Evolutionary conservation across 1,140 invertebrate genomes (phyloP), one percentile per base, ranked within the genome.

Genomic region (Drosophila baimaii): DNA sequence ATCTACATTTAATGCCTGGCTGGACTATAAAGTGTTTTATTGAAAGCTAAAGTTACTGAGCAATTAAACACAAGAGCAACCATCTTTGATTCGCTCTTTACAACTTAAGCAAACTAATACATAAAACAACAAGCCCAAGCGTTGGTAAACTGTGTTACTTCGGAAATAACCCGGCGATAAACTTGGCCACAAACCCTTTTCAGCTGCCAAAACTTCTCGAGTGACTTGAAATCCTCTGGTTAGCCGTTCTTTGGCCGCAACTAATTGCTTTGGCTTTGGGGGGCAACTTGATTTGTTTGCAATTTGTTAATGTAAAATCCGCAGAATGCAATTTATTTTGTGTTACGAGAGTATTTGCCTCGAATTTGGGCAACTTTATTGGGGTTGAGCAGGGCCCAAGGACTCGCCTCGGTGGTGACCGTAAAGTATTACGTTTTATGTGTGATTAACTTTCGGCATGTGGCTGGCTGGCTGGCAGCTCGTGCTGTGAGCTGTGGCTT

Each of bases 401-500:
- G 35, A 35, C 47, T 31, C 25, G 27, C 1, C 29, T n/a, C n/a
- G n/a, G 59, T 43, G n/a, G n/a, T 12, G 55, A 39, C 47, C 55
- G 55, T 77, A 62, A 77, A 69, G 51, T 56, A 68, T 37, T 58
- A 58, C 62, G 39, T 58, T 77, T 77, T 59, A 77, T 77, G 62
- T 68, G 72, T 59, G 73, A 77, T 77, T 77, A 76, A 77, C 73
- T 55, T 68, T 59, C 23, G 27, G 39, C 29, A 35, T 75, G 72
- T 56, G 71, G 69, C 31, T 70, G 8, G 15, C 10, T n/a, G n/a
- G 47, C n/a, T 17, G 2, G 19, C n/a, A 7, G 33, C 44, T 31
- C 57, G n/a, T 43, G 59, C 64, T 70, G 73, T 65, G 64, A 74
- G 59, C 66, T 88, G 79, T 54, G 83, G 83, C 71, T 77, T 82